Evolutionary conservation across 2,888 invertebrate species (phyloP).

Genomic region (Cerceris ruficornis): DNA sequence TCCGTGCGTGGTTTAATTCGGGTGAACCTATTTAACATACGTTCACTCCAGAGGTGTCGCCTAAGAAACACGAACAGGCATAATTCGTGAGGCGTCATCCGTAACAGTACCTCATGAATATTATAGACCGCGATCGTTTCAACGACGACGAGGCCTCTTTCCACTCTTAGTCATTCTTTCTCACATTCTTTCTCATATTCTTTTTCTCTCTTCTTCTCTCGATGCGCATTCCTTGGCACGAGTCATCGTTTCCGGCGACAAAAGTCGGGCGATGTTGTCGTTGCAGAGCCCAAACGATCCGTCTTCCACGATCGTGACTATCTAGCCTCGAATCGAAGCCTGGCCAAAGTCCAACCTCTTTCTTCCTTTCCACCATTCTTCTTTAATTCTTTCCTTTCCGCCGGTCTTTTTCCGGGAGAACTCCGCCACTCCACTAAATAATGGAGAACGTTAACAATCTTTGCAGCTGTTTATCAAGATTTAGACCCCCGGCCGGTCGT

Average conservation of each 20-base stretch:
- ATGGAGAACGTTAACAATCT: slow-evolving; percentile 66
- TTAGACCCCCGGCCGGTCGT: slow-evolving; percentile 54
- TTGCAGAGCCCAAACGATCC: slow-evolving; percentile 26
- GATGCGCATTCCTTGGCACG: not conserved
- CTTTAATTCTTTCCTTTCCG: slow-evolving; percentile 40
- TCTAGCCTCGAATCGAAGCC: slow-evolving; percentile 32
- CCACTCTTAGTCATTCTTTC: too few species aligned
- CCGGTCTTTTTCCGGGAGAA: slow-evolving; percentile 27
- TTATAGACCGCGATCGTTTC: too few species aligned
- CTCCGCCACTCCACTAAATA: slow-evolving; percentile 54
- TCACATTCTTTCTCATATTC: too few species aligned
- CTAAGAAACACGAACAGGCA: too few species aligned
- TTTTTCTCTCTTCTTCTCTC: too few species aligned
- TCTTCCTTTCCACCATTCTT: slow-evolving; percentile 24
- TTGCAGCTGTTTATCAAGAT: slow-evolving; percentile 68
- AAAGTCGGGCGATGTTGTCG: slow-evolving; percentile 28
- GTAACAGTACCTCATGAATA: too few species aligned
- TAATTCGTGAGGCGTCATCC: too few species aligned
- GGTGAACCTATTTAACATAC: too few species aligned
- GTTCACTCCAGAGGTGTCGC: too few species aligned
- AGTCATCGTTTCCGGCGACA: slow-evolving; percentile 30
- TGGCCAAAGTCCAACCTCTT: slow-evolving; percentile 60
- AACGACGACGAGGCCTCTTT: too few species aligned
- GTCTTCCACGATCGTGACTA: slow-evolving; percentile 49
- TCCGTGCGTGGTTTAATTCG: too few species aligned